Percentiles rank a stretch among this genome's conserved stretches.
Conservation (phyloP, 2,113 vertebrate species). For the Jaculus jaculus region DNA sequence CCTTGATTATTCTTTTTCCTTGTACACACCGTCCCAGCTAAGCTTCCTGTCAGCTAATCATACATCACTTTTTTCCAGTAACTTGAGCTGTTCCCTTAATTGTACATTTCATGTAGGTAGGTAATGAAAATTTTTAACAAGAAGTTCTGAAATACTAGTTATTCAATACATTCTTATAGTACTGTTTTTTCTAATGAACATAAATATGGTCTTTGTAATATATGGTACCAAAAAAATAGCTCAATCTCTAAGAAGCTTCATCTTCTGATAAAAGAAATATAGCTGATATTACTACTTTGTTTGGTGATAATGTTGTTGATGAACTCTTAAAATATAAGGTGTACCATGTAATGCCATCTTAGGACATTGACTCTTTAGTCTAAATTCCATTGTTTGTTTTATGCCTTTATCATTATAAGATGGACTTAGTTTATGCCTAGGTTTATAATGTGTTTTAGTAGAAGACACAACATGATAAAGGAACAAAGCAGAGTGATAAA, state of each 20-base stretch:
- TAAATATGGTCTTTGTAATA: not conserved
- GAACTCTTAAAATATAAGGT: not conserved
- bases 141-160: not conserved
- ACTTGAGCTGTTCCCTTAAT: not conserved
- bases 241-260: not conserved
- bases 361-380: not conserved
- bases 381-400: not conserved
- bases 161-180: constrained; percentile 2
- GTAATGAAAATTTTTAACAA: not conserved
- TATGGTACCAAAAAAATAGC: not conserved
- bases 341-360: not conserved
- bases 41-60: not conserved
- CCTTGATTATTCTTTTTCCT: not conserved
- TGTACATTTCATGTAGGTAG: not conserved
- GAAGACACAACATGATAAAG: not conserved
- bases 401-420: not conserved
- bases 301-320: constrained; percentile 6
- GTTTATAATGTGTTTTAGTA: not conserved
- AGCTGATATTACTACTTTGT: constrained; percentile 10
- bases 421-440: not conserved
- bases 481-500: not conserved
- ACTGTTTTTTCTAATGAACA: not conserved
- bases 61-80: not conserved
- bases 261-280: not conserved
- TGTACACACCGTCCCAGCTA: not conserved